Evolutionary conservation across 2,797 vertebrate species (phyloP).

Genomic region (Channa striata): DNA sequence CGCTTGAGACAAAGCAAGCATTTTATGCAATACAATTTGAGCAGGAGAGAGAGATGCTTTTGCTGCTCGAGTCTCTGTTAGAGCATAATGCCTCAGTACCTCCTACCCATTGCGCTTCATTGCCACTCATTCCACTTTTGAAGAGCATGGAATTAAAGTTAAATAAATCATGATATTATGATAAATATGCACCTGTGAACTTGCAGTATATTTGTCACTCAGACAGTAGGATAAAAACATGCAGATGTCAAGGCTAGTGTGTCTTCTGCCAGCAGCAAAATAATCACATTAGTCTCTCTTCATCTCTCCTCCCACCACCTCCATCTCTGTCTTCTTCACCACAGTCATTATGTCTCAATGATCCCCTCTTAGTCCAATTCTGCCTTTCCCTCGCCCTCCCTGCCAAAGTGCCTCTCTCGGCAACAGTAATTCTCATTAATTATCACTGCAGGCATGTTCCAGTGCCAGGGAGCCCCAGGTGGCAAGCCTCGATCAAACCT

Average conservation of each 20-base stretch:
- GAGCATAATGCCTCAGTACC: conserved; percentile 18
- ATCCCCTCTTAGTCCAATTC: conserved; percentile 47
- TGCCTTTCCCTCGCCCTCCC: conserved; percentile 25
- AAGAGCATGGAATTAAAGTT: conserved; percentile 7
- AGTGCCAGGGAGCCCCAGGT: conserved; percentile 63
- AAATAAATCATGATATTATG: conserved; percentile 45
- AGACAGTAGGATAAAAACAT: conserved; percentile 9
- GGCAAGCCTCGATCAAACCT: conserved; percentile 50
- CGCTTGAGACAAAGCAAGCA: conserved; percentile 30
- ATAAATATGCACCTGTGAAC: conserved; percentile 37
- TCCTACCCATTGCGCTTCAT: conserved; percentile 22
- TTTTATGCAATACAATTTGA: conserved; percentile 32
- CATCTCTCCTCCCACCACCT: conserved; percentile 58
- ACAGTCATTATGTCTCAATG: conserved; percentile 67
- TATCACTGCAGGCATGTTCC: conserved; percentile 67
- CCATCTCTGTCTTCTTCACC: conserved; percentile 56
- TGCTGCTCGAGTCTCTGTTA: conserved; percentile 16
- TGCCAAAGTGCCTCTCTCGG: conserved; percentile 64
- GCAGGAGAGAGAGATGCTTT: conserved; percentile 4
- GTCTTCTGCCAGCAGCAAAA: conserved; percentile 54
- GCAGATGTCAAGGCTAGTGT: conserved; percentile 2
- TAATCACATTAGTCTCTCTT: conserved; percentile 64
- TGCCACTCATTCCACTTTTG: conserved; percentile 15
- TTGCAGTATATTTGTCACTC: conserved; percentile 35
- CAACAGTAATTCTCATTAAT: conserved; percentile 75